A percentile compares a stretch with the other conserved stretches of the same genome.
Evolutionary conservation across 2,888 invertebrate species (phyloP).

Genomic region (Patella ulyssiponensis): DNA sequence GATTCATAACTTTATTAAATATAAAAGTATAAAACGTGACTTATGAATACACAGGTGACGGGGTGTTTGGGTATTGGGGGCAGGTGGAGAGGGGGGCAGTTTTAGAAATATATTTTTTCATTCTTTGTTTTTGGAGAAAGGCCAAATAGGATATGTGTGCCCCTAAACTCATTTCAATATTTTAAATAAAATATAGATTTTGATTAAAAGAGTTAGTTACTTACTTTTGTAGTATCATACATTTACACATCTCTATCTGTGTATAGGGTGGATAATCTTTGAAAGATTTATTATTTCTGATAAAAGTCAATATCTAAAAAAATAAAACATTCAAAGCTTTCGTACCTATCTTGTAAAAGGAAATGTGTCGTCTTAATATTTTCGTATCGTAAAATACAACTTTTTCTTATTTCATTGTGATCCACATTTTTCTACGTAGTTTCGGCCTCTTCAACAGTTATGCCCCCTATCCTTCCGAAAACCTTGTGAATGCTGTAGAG

Average conservation of each 20-base stretch:
- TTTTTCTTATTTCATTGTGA: neutral
- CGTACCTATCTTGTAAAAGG: neutral
- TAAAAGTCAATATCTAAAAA: constrained; percentile 50
- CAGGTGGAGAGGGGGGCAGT: too few relatives aligned
- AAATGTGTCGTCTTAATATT: too few relatives aligned
- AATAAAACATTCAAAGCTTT: neutral
- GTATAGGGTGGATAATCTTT: constrained; percentile 55
- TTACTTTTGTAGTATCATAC: constrained; percentile 58
- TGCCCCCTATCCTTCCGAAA: too few relatives aligned
- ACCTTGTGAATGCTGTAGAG: too few relatives aligned
- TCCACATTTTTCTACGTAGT: too few relatives aligned
- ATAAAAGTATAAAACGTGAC: neutral
- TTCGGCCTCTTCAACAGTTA: too few relatives aligned
- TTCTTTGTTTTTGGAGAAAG: neutral
- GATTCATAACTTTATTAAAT: constrained; percentile 51
- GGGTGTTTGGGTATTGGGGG: too few relatives aligned
- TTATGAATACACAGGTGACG: too few relatives aligned
- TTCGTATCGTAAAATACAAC: neutral
- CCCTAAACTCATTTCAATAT: too few relatives aligned
- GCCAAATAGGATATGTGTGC: too few relatives aligned
- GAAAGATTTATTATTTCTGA: constrained; percentile 53
- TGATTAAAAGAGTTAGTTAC: neutral
- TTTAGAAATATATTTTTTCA: constrained; percentile 1
- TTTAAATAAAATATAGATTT: neutral
- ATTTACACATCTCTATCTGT: constrained; percentile 51